Percentiles rank a stretch among this genome's conserved stretches.
Evolutionary conservation across 2,113 vertebrate genomes (phyloP).

Genomic region (Struthio camelus): DNA sequence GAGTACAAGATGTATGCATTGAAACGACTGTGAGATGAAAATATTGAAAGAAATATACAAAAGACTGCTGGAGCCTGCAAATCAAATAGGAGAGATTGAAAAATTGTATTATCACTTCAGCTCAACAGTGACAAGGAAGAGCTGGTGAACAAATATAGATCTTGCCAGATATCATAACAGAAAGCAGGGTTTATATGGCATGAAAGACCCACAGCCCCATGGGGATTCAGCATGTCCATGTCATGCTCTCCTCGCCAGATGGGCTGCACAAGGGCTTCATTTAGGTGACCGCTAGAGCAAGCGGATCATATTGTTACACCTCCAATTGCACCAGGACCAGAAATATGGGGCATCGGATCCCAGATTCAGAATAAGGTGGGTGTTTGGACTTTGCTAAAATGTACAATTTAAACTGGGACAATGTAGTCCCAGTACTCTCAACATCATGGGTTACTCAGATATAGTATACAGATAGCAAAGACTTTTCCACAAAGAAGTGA

Average conservation of each 20-base stretch:
- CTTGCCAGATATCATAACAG: not conserved
- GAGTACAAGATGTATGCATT: not conserved
- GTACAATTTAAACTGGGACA: not conserved
- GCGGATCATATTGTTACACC: not conserved
- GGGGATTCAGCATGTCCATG: not conserved
- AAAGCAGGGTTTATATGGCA: not conserved
- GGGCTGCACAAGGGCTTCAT: not conserved
- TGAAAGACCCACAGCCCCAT: rapidly evolving
- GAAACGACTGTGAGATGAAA: not conserved
- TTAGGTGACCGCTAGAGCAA: not conserved
- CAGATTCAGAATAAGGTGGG: not conserved
- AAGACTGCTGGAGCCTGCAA: not conserved
- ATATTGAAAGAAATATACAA: not conserved
- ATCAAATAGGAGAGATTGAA: not conserved
- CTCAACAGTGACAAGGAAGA: not conserved
- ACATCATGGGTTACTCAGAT: not conserved
- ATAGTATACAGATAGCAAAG: not conserved
- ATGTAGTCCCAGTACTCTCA: not conserved
- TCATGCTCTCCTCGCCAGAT: not conserved
- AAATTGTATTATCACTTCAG: not conserved
- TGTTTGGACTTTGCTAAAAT: not conserved
- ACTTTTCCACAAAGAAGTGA: not conserved
- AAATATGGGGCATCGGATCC: not conserved
- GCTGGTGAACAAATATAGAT: not conserved
- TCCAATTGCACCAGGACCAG: not conserved